phyloP scores from a whole-genome alignment of 2,797 vertebrate genomes.

The Siniperca scherzeri region DNA sequence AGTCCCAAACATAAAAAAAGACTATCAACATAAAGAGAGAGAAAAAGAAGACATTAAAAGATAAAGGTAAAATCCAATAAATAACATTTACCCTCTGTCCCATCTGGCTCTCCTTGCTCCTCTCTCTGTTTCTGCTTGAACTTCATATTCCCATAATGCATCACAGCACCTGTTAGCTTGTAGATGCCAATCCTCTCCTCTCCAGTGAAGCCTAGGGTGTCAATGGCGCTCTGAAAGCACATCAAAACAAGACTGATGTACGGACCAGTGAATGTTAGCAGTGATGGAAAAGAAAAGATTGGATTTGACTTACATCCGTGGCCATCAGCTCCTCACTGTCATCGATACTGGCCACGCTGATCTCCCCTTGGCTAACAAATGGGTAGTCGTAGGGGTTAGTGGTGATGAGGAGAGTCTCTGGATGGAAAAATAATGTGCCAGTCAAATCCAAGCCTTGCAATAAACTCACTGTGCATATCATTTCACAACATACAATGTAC shows the following conservation, averaged over 20 bases:
- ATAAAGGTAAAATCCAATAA: neutral
- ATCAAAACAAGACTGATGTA: constrained; percentile 48
- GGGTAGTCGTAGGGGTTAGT: constrained; percentile 87
- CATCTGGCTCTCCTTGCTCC: constrained; percentile 91
- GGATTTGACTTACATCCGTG: constrained; percentile 87
- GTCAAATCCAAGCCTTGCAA: neutral
- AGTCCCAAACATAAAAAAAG: neutral
- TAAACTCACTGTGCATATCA: neutral
- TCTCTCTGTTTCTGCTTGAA: constrained; percentile 93
- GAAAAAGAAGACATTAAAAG: neutral
- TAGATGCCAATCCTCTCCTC: constrained; percentile 91
- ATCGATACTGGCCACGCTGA: constrained; percentile 88
- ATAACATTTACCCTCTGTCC: constrained; percentile 86
- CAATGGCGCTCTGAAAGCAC: constrained; percentile 83
- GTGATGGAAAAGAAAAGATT: neutral
- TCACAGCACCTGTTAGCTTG: constrained; percentile 91
- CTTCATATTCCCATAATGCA: constrained; percentile 92
- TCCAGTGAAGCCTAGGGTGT: constrained; percentile 85
- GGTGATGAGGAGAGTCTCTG: constrained; percentile 90
- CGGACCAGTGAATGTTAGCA: neutral
- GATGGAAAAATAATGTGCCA: neutral
- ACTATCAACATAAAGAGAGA: neutral
- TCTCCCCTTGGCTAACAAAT: constrained; percentile 89
- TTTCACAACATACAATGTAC: neutral
- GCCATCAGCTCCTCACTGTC: constrained; percentile 89